Percentiles rank a stretch among this genome's conserved stretches.
Evolutionary conservation across 2,888 invertebrate genomes (phyloP).

Genomic region (Hypolimnas misippus): DNA sequence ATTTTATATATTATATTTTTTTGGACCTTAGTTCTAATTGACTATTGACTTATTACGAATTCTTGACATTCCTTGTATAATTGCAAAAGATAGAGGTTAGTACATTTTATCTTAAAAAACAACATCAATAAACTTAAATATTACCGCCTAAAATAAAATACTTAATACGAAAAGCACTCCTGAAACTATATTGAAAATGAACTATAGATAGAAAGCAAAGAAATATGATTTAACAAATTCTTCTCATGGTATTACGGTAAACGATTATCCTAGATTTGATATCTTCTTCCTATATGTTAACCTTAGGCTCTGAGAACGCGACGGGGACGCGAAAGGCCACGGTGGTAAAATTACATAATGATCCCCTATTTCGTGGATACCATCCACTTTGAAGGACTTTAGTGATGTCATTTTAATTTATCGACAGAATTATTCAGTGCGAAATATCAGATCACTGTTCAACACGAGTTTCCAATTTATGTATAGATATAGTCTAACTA

Average conservation of each 20-base stretch:
- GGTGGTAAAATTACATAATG: slow-evolving; percentile 74
- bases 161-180: too few species aligned
- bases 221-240: not conserved
- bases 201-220: too few species aligned
- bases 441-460: not conserved
- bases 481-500: too few species aligned
- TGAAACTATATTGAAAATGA: too few species aligned
- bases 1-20: too few species aligned
- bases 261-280: slow-evolving; percentile 39
- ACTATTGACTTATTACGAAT: too few species aligned
- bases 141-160: too few species aligned
- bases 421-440: slow-evolving; percentile 48
- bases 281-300: slow-evolving; percentile 42
- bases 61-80: too few species aligned
- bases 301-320: slow-evolving; percentile 55
- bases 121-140: too few species aligned
- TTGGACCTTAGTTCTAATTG: too few species aligned
- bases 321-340: slow-evolving; percentile 43
- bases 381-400: slow-evolving; percentile 50
- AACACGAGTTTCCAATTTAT: not conserved
- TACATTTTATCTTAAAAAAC: too few species aligned
- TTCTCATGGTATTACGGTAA: slow-evolving; percentile 12
- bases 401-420: slow-evolving; percentile 47
- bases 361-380: slow-evolving; percentile 69
- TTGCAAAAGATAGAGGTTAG: too few species aligned